Evolutionary conservation across 2,113 vertebrate genomes (phyloP), one percentile per base, ranked within the genome.

Genomic region (Macrotus californicus): DNA sequence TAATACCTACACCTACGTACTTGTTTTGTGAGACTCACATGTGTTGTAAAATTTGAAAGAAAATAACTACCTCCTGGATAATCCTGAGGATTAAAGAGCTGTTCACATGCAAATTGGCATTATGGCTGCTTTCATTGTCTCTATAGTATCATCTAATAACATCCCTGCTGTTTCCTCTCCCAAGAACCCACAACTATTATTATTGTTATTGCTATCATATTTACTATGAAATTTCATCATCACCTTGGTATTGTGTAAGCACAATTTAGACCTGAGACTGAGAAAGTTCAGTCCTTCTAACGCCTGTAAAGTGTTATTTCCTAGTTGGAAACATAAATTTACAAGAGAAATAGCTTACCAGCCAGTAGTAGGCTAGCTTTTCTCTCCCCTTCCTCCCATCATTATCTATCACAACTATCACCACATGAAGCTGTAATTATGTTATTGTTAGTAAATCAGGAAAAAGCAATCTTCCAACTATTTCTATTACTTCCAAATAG

Each of bases 21-120:
- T 95, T 94, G 31, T 69, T 95, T 22, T 79, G 22, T 80, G 61
- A 94, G 59, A 81, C 29, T 87, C 70, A 92, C 34, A 66, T 5
- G 6, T 94, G 46, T 69, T 79, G 11, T 86, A 91, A 88, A 95
- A 95, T 59, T 89, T 92, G 73, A 81, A 95, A 77, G 54, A 73
- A 82, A 93, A 79, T 88, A 93, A 11, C 48, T 66, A 80, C 86
- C 66, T 86, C 87, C 41, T 91, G 39, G 22, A 56, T 85, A 79
- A 91, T 90, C 54, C 48, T 59, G 46, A 94, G 59, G 70, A 66
- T 91, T 66, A 93, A 93, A 95, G 52, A 67, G 26, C 31, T 77
- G 11, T 81, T 88, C 86, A 95, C 26, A 48, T 82, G 16, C 75
- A 87, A 96, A 79, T 36, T 80, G 48, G 34, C 34, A 88, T 85